phyloP scores from a whole-genome alignment of 1,140 invertebrate genomes.

The Manduca sexta region DNA sequence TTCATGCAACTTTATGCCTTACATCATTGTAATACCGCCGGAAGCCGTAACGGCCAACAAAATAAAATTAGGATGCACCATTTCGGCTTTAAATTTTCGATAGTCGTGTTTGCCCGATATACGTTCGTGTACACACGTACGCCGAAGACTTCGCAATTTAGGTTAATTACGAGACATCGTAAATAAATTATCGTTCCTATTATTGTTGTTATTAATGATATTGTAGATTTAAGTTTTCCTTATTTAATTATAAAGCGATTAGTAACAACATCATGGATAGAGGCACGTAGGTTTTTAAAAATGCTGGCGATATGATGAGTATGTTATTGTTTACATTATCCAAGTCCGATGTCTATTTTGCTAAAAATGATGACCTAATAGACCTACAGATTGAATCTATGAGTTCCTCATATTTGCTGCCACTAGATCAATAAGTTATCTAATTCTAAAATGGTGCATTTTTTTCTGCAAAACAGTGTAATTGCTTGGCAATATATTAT shows the following conservation, averaged over 20 bases:
- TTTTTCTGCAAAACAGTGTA: no score
- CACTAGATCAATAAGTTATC: no score
- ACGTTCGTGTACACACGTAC: conserved; percentile 3
- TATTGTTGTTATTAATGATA: conserved; percentile 24
- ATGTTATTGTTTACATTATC: no score
- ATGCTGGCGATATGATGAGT: no score
- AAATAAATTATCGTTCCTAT: conserved; percentile 20
- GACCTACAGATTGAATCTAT: no score
- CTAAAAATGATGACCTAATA: no score
- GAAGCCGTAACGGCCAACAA: neutral
- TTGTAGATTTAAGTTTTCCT: conserved; percentile 30
- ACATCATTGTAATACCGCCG: neutral
- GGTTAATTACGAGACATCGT: conserved; percentile 23
- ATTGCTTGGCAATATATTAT: no score
- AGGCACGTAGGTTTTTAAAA: conserved; percentile 3
- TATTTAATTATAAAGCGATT: conserved; percentile 24
- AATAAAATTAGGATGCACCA: neutral
- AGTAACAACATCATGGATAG: conserved; percentile 2
- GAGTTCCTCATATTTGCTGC: no score
- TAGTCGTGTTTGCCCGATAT: conserved; percentile 15
- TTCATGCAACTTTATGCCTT: neutral
- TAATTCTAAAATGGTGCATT: no score
- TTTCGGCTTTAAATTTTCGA: conserved; percentile 16
- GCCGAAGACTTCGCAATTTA: conserved; percentile 25
- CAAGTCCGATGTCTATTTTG: no score